Percentiles rank a stretch among this genome's conserved stretches.
Evolutionary conservation across 2,797 vertebrate species (phyloP).

Genomic region (Lophius americanus): DNA sequence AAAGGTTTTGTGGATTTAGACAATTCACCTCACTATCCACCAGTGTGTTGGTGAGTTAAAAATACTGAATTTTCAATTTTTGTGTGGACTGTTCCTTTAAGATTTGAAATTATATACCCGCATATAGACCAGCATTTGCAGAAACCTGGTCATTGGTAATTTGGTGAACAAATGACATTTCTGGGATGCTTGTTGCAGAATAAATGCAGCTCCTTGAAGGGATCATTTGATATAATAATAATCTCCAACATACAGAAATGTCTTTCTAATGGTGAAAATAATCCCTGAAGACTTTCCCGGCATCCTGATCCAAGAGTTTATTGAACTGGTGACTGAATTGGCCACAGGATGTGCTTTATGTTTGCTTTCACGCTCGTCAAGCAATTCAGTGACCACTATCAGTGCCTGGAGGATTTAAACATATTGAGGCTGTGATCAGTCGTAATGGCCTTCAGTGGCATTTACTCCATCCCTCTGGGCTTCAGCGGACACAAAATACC

Average conservation of each 20-base stretch:
- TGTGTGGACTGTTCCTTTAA: too few relatives aligned
- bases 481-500: conserved; percentile 25
- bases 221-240: neutral
- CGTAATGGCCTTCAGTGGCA: conserved; percentile 46
- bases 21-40: too few relatives aligned
- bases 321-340: conserved; percentile 17
- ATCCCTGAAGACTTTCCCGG: neutral
- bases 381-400: conserved; percentile 20
- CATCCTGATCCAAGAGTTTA: neutral
- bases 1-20: too few relatives aligned
- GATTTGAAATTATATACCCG: too few relatives aligned
- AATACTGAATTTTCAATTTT: too few relatives aligned
- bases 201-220: neutral
- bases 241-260: neutral
- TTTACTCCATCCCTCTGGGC: conserved; percentile 41
- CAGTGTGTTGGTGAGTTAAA: too few relatives aligned
- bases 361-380: conserved; percentile 29
- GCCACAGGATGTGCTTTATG: conserved; percentile 19
- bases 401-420: conserved; percentile 19
- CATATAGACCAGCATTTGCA: too few relatives aligned
- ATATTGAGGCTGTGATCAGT: conserved; percentile 14
- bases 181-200: conserved; percentile 3
- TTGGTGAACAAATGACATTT: neutral
- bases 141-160: neutral
- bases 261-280: neutral